These are phyloP conservation scores for Anolis carolinensis DNA, from an alignment of 2,113 vertebrate genomes.

Conservation along the genomic window DNA sequence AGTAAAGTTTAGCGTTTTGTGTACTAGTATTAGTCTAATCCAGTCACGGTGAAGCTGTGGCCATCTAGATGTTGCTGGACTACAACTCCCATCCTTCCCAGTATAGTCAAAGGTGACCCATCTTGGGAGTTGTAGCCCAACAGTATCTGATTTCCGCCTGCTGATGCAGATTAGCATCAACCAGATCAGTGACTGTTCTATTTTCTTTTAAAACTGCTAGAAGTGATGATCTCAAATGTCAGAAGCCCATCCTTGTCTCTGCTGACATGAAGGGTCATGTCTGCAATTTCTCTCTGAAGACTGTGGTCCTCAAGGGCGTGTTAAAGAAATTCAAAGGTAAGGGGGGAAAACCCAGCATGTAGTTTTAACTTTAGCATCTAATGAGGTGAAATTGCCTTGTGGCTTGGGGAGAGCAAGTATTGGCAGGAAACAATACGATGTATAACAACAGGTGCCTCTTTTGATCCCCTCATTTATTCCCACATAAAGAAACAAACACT, in stretches of 20 bases:
- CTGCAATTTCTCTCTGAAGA: slow-evolving; percentile 66
- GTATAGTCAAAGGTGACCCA: too few species aligned
- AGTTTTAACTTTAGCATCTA: neutral
- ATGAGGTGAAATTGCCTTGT: neutral
- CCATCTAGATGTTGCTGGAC: too few species aligned
- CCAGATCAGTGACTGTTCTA: accelerated
- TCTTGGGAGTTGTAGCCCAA: too few species aligned
- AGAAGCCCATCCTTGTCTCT: slow-evolving; percentile 36
- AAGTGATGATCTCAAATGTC: slow-evolving; percentile 21
- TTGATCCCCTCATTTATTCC: too few species aligned
- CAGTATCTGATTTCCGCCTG: too few species aligned
- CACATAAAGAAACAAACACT: too few species aligned
- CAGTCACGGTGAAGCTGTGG: neutral
- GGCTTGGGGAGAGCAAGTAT: accelerated
- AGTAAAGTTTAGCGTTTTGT: neutral
- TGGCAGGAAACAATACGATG: neutral
- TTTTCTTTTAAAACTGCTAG: neutral
- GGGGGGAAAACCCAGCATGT: neutral
- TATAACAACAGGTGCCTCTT: too few species aligned
- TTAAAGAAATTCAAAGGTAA: slow-evolving; percentile 64
- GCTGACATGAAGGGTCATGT: slow-evolving; percentile 46
- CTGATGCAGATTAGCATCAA: neutral
- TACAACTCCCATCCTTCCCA: too few species aligned
- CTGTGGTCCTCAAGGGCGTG: slow-evolving; percentile 5
- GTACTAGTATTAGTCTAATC: neutral